These are phyloP conservation scores for Lottia scabra DNA, from an alignment of 2,888 invertebrate species.

Conservation along the genomic window DNA sequence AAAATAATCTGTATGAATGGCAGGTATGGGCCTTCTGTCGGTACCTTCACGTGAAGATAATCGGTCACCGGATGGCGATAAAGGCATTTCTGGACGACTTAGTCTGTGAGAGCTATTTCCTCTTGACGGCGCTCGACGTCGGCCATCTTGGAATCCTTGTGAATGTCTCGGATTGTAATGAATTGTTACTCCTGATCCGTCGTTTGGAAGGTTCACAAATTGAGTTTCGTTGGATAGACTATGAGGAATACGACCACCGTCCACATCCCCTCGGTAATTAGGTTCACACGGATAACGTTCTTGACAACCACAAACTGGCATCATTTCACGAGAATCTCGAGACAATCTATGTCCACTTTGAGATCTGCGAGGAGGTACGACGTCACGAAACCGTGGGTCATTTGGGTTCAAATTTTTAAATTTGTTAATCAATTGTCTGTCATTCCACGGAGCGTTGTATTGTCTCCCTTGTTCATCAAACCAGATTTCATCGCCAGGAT, in stretches of 20 bases:
- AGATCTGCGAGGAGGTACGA: background rate
- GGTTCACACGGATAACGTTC: background rate
- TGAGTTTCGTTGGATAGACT: slow-evolving; percentile 8
- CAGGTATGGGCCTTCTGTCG: slow-evolving; percentile 15
- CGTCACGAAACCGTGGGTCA: background rate
- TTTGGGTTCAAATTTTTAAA: background rate
- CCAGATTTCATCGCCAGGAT: slow-evolving; percentile 6
- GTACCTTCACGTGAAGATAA: slow-evolving; percentile 8
- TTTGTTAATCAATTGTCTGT: background rate
- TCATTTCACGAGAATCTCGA: slow-evolving; percentile 18
- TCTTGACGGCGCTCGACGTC: slow-evolving; percentile 6
- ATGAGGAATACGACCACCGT: background rate
- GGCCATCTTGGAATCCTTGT: slow-evolving; percentile 10
- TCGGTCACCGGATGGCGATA: slow-evolving; percentile 7
- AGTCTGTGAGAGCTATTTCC: slow-evolving; percentile 4
- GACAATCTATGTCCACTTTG: background rate
- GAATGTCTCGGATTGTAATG: slow-evolving; percentile 5
- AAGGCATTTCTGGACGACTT: background rate
- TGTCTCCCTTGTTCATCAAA: background rate
- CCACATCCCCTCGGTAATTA: background rate
- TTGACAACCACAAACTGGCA: slow-evolving; percentile 14
- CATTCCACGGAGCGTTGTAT: background rate
- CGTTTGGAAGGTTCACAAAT: slow-evolving; percentile 14
- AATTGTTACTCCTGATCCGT: slow-evolving; percentile 16
- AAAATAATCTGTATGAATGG: slow-evolving; percentile 21